Evolutionary conservation across 2,113 vertebrate species (phyloP).

Genomic region (Clupea harengus): DNA sequence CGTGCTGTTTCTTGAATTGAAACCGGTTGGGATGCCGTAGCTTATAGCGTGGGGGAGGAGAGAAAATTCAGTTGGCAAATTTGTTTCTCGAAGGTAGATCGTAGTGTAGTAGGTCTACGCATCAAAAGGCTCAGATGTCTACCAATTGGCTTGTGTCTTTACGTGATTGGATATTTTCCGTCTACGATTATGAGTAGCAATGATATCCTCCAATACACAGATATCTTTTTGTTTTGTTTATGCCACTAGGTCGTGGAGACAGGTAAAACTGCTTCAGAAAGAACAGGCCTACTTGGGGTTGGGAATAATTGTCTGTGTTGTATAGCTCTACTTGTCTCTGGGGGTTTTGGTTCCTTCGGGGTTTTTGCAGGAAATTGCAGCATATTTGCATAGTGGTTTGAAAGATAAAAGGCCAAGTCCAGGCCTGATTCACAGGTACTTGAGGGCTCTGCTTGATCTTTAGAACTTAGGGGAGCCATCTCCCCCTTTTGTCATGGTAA

Average conservation of each 20-base stretch:
- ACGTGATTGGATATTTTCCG: no score
- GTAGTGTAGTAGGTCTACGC: not conserved
- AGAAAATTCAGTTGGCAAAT: not conserved
- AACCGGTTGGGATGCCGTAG: constrained; percentile 9
- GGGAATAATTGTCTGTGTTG: not conserved
- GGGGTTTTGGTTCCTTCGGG: constrained; percentile 20
- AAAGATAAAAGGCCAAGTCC: constrained; percentile 46
- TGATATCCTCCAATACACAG: not conserved
- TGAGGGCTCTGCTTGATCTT: constrained; percentile 47
- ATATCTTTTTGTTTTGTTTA: not conserved
- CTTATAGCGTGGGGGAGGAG: not conserved
- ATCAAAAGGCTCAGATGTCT: not conserved
- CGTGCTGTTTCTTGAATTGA: constrained; percentile 22
- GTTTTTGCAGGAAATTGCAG: constrained; percentile 31
- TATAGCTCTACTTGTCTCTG: not conserved
- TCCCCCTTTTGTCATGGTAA: constrained; percentile 48
- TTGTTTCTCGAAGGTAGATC: not conserved
- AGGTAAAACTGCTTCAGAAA: not conserved
- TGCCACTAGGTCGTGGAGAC: not conserved
- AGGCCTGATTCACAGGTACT: constrained; percentile 50
- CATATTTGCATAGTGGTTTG: constrained; percentile 45
- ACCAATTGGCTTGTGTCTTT: not conserved
- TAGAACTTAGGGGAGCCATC: constrained; percentile 36
- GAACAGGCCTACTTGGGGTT: not conserved
- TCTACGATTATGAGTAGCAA: no score